Base-by-base conservation (phyloP, 2,113 vertebrate genomes). In the Salminus brasiliensis region DNA sequence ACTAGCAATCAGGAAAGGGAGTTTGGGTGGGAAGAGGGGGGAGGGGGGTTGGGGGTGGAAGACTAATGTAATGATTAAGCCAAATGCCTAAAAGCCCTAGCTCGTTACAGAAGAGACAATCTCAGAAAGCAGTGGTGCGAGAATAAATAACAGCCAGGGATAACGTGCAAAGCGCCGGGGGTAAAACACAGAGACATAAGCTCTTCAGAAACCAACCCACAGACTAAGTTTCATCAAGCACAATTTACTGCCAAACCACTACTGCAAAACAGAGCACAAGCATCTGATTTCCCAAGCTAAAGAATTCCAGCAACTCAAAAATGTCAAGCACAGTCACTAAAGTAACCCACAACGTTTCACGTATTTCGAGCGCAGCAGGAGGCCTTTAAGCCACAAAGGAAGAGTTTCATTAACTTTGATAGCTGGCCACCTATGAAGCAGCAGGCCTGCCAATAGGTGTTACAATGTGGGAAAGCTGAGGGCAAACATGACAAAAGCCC, bases 351-450 rank as follows among this genome's bases (percentile, higher is more conserved):
- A 45, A 18, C 0, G 74, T 8, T 11, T 67, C 74, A 66, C 62
- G 53, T 30, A 76, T 52, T 55, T 32, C 1, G 0, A 78, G 62
- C 15, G 29, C 65, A 67, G 36, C 32, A n/a, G 25, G 39, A 78
- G 29, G 21, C 21, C 15, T 29, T 11, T 18, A 34, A 57, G 9
- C 32, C 32, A 21, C 32, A 6, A 65, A 75, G 71, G 60, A 57
- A 0, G n/a, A 41, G 27, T 9, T 0, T 80, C 57, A 76, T 74
- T 34, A 53, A 16, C 0, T 72, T 80, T 68, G 72, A 81, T 49
- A 59, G 59, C 49, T 34, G 88, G 87, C 87, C 89, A 89, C 85
- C 87, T 84, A 86, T 62, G 81, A 84, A 84, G 73, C 34, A 32
- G 27, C 4, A 21, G 15, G 49, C 23, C 60, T 57, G 59, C 29